Evolutionary conservation across 1,140 invertebrate genomes (phyloP), one percentile per base, ranked within the genome.

Genomic region (Conus ventricosus): DNA sequence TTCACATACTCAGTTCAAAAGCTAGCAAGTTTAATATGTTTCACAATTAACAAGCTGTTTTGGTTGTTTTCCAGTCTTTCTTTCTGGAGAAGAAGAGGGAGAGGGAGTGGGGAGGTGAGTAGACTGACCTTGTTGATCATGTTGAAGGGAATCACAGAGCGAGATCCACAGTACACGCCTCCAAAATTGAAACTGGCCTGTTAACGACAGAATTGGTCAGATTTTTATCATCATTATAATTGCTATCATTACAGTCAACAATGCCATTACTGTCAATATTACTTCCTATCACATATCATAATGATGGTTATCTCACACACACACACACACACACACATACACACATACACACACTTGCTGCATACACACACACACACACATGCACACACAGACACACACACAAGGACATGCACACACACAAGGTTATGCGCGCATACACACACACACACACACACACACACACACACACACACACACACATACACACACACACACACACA

Each of bases 161-260:
- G 90, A 27, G 94, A 94, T 23, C 95, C 95, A 92, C 94, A 95
- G 85, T 92, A 95, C 0, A 95, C 93, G 27, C 95, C 95, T 81
- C 94, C 94, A 92, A 95, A 93, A 85, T 94, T 92, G 91, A 95
- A 95, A 20, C 88, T 91, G 17, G 91, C 84, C 95, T 95, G 91
- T 8, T 15, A 81, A 51, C 51, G 1, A 3, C 23, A 39, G 39
- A 39, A 39, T 39, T 39, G 39, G 39, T 39, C 39, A 39, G 39
- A 39, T 39, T 39, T 39, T 39, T 39, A 39, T 39, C 39, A 39
- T 39, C 39, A 39, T 39, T 39, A 39, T 39, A 0, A 39, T 39
- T 39, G 39, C 39, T 3, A 39, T 39, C 39, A 39, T 39, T 39
- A 39, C 0, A 39, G 39, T 39, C 60, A 63, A 63, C 60, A 63